Base-by-base conservation (phyloP, 2,113 vertebrate genomes). In the Falco punctatus region DNA sequence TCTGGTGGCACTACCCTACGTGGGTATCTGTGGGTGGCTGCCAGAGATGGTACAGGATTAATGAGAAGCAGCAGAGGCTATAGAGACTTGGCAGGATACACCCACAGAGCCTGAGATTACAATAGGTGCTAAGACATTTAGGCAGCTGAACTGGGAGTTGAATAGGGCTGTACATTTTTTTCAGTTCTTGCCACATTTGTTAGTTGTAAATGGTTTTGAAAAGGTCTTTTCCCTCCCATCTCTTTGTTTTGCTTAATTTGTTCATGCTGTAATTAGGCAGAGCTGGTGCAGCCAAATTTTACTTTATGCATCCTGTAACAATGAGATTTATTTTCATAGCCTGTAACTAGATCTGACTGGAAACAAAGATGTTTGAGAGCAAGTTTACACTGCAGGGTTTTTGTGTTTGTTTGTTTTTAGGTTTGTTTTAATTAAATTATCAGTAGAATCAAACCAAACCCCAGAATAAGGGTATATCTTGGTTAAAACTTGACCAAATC, bases 311-410 rank as follows among this genome's bases (percentile, higher is more conserved):
- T 87, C 65, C 66, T 52, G 24, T 38, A 71, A 30, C 7, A 64
- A 23, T 32, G 61, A 75, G 49, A 46, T 89, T 79, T 91, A 69
- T 96, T 94, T 94, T 81, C 70, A 65, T 79, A 91, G 73, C 44
- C 65, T 92, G 84, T 73, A 95, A 86, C 72, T 91, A 71, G 69
- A 74, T 91, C 69, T 96, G 66, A 18, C 69, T 88, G 93, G 89
- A 73, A 94, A 87, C 35, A 80, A 85, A 87, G 65, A 65, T 33
- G 18, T 65, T 81, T 64, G 61, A n/a, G 73, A 94, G 28, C 2
- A 24, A 78, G n/a, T 72, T 94, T 92, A 85, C 49, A 72, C 20
- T 44, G 40, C 72, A 61, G 44, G 15, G 33, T 1, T 1, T 27
- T 88, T 71, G 66, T n/a, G 6, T 44, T 58, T 1, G 6, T 40